A percentile compares a stretch with the other conserved stretches of the same genome.
Conservation (phyloP, 2,888 invertebrate genomes). For the Prostheceraeus crozeri region DNA sequence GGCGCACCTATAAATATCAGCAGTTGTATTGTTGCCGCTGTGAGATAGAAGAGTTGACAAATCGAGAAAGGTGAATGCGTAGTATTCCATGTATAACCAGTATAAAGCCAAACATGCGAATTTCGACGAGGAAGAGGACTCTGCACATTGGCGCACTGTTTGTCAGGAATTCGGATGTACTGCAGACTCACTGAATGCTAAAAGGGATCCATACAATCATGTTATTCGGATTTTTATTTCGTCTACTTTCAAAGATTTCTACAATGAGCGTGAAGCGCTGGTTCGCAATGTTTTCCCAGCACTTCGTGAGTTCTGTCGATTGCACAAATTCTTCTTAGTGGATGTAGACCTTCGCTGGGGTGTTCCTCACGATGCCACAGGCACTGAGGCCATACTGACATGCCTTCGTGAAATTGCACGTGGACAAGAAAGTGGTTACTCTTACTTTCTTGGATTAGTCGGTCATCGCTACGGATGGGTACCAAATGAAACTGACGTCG, state of each 20-base stretch:
- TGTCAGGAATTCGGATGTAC: too few species aligned
- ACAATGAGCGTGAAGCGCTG: constrained; percentile 51
- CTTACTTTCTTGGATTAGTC: constrained; percentile 51
- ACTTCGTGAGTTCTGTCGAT: constrained; percentile 50
- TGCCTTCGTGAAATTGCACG: constrained; percentile 54
- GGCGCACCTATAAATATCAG: too few species aligned
- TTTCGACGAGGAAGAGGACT: too few species aligned
- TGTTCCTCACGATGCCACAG: constrained; percentile 51
- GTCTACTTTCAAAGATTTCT: constrained; percentile 55
- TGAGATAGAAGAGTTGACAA: too few species aligned
- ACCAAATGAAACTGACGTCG: constrained; percentile 41
- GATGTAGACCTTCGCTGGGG: constrained; percentile 57
- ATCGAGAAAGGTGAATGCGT: too few species aligned
- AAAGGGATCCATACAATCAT: too few species aligned
- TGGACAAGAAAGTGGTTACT: constrained; percentile 47
- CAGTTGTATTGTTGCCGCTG: too few species aligned
- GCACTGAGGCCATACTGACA: constrained; percentile 47
- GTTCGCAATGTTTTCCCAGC: constrained; percentile 51
- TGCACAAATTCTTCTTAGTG: constrained; percentile 46
- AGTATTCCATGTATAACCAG: too few species aligned
- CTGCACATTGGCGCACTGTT: too few species aligned
- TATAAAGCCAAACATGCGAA: too few species aligned
- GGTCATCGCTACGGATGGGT: constrained; percentile 45
- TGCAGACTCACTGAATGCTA: too few species aligned
- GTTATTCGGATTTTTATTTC: constrained; percentile 54